Conservation (phyloP, 2,888 invertebrate species). For the Exocentrus adspersus region DNA sequence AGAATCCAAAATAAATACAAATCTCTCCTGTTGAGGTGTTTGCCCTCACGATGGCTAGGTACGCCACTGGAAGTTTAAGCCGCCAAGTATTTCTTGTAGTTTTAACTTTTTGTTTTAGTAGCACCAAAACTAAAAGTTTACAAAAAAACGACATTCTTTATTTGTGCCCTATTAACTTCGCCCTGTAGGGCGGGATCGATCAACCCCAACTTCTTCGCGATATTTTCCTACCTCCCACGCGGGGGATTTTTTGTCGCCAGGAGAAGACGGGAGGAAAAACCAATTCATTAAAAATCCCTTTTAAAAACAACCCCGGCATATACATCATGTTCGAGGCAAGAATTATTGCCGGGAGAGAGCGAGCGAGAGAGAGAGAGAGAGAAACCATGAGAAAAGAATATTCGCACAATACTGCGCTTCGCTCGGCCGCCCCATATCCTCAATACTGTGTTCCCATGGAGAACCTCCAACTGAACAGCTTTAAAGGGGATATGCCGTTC, state of each 20-base stretch:
- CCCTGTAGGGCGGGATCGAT: too few relatives aligned
- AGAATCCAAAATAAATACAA: too few relatives aligned
- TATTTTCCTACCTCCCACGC: background rate
- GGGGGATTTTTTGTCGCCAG: background rate
- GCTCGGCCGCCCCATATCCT: slow-evolving; percentile 40
- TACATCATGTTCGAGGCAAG: slow-evolving; percentile 21
- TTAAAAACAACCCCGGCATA: slow-evolving; percentile 21
- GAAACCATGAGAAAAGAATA: slow-evolving; percentile 13
- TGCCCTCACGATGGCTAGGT: too few relatives aligned
- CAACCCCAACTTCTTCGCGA: background rate
- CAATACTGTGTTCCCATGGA: slow-evolving; percentile 54
- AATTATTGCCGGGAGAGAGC: slow-evolving; percentile 12
- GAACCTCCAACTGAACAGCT: slow-evolving; percentile 57
- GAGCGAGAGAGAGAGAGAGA: too few relatives aligned
- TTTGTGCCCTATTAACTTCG: too few relatives aligned
- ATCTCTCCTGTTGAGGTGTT: too few relatives aligned
- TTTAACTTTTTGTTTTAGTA: too few relatives aligned
- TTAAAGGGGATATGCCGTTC: slow-evolving; percentile 57
- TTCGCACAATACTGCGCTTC: slow-evolving; percentile 45
- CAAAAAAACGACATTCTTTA: too few relatives aligned
- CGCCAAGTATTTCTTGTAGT: too few relatives aligned
- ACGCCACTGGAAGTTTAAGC: too few relatives aligned
- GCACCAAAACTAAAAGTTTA: too few relatives aligned
- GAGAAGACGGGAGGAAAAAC: background rate
- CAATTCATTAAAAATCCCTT: slow-evolving; percentile 18